These are phyloP conservation scores for Coelinius sp. DNA, from an alignment of 2,888 invertebrate genomes.

Conservation along the genomic window DNA sequence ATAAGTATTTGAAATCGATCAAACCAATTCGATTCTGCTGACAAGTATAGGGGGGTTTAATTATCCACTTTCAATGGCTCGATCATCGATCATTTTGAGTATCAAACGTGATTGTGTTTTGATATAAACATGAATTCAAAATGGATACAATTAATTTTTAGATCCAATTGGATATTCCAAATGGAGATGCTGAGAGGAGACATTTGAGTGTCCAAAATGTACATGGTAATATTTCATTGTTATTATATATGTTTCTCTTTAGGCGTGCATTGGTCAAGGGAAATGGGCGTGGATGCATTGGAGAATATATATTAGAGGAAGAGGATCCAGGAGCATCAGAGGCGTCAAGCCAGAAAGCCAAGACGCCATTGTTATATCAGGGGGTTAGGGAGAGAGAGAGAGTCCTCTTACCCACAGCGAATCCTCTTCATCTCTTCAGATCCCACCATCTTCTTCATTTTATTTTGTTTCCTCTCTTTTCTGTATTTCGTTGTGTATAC, in stretches of 20 bases:
- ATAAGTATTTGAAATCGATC: slow-evolving; percentile 19
- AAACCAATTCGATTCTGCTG: slow-evolving; percentile 17
- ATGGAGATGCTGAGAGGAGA: too few species aligned
- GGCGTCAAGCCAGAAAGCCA: slow-evolving; percentile 21
- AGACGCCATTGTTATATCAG: slow-evolving; percentile 25
- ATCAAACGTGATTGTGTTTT: slow-evolving; percentile 4
- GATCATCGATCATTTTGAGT: slow-evolving; percentile 10
- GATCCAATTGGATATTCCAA: too few species aligned
- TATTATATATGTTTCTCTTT: background rate
- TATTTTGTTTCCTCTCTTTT: background rate
- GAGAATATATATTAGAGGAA: background rate
- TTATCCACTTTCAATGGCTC: slow-evolving; percentile 4
- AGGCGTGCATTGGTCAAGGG: background rate
- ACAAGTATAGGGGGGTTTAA: slow-evolving; percentile 6
- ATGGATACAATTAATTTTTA: background rate
- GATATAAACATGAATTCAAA: background rate
- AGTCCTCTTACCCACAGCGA: background rate
- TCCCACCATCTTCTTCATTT: background rate
- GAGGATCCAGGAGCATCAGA: slow-evolving; percentile 12
- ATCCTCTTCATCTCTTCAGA: background rate
- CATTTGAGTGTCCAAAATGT: too few species aligned
- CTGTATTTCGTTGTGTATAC: background rate
- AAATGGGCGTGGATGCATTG: slow-evolving; percentile 8
- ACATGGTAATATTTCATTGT: background rate
- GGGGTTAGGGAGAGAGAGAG: background rate